Evolutionary conservation across 2,797 vertebrate species (phyloP).

Genomic region (Sebastes matsubarae): DNA sequence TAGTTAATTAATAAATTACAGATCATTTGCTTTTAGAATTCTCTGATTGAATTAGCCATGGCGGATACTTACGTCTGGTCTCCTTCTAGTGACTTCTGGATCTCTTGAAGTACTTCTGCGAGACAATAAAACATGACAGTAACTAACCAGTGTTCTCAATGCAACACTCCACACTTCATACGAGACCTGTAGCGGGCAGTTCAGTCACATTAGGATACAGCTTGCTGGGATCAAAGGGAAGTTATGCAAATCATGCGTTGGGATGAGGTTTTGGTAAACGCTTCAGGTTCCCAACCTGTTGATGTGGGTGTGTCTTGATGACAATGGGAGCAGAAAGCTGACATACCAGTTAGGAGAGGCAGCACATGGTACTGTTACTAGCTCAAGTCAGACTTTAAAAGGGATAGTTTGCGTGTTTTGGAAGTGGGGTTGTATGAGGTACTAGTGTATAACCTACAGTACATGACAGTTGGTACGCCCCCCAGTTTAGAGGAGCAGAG

Average conservation of each 20-base stretch:
- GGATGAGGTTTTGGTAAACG: neutral
- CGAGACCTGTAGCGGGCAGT: neutral
- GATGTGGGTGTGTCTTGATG: neutral
- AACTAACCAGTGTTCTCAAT: neutral
- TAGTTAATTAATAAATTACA: no score
- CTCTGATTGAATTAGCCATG: no score
- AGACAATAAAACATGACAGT: slow-evolving; percentile 1
- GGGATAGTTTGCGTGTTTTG: neutral
- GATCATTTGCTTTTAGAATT: neutral
- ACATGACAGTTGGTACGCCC: neutral
- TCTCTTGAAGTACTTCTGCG: slow-evolving; percentile 94
- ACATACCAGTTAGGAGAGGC: slow-evolving; percentile 18
- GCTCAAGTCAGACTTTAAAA: neutral
- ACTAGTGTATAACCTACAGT: neutral
- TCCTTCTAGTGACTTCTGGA: slow-evolving; percentile 95
- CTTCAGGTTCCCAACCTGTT: neutral
- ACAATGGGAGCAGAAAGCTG: slow-evolving; percentile 34
- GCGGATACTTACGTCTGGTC: slow-evolving; percentile 86
- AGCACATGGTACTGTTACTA: neutral
- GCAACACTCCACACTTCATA: neutral
- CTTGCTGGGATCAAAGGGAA: neutral
- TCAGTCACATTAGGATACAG: neutral
- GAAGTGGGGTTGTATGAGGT: neutral
- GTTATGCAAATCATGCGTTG: slow-evolving; percentile 15
- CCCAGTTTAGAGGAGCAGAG: neutral